phyloP scores from a whole-genome alignment of 2,113 vertebrate species.

The Peromyscus leucopus region DNA sequence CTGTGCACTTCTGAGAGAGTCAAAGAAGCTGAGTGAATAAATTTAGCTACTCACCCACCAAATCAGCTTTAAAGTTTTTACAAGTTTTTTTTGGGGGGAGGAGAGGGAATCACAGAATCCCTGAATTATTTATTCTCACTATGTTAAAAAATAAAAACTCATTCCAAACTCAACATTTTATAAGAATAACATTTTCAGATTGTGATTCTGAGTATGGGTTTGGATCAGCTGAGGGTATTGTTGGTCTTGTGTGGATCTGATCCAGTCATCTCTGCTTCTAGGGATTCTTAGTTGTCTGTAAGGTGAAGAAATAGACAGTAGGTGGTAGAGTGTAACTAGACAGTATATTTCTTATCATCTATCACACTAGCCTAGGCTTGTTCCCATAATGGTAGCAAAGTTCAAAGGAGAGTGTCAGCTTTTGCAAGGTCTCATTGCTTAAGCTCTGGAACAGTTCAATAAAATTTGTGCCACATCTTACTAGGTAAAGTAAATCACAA shows the following conservation, averaged over 20 bases:
- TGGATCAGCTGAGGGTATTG: background rate
- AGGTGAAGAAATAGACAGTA: background rate
- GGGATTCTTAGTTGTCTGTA: background rate
- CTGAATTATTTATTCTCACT: background rate
- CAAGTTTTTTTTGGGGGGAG: rapidly evolving
- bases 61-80: background rate
- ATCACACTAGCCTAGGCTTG: background rate
- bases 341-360: background rate
- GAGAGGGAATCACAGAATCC: background rate
- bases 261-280: background rate
- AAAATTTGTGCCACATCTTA: background rate
- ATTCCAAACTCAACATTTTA: background rate
- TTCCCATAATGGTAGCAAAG: background rate
- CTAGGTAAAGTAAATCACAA: background rate
- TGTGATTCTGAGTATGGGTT: background rate
- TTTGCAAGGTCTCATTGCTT: background rate
- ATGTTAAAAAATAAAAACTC: background rate
- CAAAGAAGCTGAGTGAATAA: constrained; percentile 1
- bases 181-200: background rate
- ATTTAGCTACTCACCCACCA: background rate
- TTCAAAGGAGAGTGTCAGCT: background rate
- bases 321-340: background rate
- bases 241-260: background rate
- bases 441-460: background rate
- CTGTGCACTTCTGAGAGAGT: background rate